A percentile compares a stretch with the other conserved stretches of the same genome.
Evolutionary conservation across 2,113 vertebrate genomes (phyloP).

Genomic region (Halcyon malimbica): DNA sequence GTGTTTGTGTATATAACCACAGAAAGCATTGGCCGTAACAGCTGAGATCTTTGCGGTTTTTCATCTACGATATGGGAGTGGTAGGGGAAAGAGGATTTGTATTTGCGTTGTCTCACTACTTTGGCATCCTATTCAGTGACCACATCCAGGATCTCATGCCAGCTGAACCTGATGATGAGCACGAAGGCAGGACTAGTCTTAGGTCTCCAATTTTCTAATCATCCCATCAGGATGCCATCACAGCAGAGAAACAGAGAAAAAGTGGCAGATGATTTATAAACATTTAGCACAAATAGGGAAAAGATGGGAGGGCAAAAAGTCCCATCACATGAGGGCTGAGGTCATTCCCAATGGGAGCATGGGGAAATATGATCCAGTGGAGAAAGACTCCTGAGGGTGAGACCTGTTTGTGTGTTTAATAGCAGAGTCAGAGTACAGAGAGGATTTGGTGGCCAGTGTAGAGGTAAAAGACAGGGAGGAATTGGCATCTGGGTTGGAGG

Average conservation of each 20-base stretch:
- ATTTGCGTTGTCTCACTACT: neutral
- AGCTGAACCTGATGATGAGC: neutral
- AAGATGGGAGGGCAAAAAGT: neutral
- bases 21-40: neutral
- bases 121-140: neutral
- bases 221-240: neutral
- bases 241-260: neutral
- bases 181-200: neutral
- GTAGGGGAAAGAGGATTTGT: neutral
- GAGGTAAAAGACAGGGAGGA: neutral
- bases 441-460: neutral
- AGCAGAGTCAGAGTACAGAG: neutral
- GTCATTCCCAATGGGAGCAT: neutral
- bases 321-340: neutral
- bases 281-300: neutral
- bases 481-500: neutral
- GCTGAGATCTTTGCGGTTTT: neutral
- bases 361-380: neutral
- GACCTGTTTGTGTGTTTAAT: neutral
- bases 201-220: neutral
- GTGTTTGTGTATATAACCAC: neutral
- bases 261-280: neutral
- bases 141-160: neutral
- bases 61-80: neutral
- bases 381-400: fast-evolving